Percentiles rank a stretch among this genome's conserved stretches.
phyloP scores from a whole-genome alignment of 2,113 vertebrate genomes.

The Syngnathus typhle region DNA sequence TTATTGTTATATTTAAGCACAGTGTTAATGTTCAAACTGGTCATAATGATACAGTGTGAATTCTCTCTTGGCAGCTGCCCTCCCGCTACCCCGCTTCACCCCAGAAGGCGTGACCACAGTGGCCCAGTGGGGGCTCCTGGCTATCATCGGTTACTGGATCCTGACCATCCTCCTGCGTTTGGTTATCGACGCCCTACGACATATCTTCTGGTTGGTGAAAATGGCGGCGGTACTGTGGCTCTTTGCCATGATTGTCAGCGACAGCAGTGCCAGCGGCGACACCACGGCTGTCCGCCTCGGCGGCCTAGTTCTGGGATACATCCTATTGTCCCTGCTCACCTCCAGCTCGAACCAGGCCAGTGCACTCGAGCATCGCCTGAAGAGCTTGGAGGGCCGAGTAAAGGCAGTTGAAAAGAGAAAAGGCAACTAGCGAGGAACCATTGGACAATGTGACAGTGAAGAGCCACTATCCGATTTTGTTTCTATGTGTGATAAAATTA shows the following conservation, averaged over 20 bases:
- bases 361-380: constrained; percentile 55
- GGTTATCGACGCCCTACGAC: constrained; percentile 47
- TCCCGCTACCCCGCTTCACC: constrained; percentile 66
- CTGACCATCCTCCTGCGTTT: constrained; percentile 60
- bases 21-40: too few relatives aligned
- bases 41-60: neutral
- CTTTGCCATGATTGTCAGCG: constrained; percentile 65
- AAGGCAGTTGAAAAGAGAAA: constrained; percentile 60
- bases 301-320: constrained; percentile 58
- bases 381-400: constrained; percentile 59
- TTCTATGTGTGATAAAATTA: constrained; percentile 31
- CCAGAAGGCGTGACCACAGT: constrained; percentile 65
- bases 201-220: constrained; percentile 70
- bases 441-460: constrained; percentile 25
- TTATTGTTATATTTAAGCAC: too few relatives aligned
- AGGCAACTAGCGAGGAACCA: constrained; percentile 7
- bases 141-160: constrained; percentile 68
- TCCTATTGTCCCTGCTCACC: constrained; percentile 52
- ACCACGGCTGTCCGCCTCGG: constrained; percentile 56
- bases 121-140: constrained; percentile 68
- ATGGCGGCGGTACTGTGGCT: constrained; percentile 56
- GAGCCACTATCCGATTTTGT: constrained; percentile 11
- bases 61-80: constrained; percentile 43
- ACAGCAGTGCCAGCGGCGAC: constrained; percentile 45
- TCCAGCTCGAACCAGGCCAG: constrained; percentile 36